Evolutionary conservation across 1,140 invertebrate species (phyloP), one percentile per base, ranked within the genome.

Genomic region (Chironomus tepperi): DNA sequence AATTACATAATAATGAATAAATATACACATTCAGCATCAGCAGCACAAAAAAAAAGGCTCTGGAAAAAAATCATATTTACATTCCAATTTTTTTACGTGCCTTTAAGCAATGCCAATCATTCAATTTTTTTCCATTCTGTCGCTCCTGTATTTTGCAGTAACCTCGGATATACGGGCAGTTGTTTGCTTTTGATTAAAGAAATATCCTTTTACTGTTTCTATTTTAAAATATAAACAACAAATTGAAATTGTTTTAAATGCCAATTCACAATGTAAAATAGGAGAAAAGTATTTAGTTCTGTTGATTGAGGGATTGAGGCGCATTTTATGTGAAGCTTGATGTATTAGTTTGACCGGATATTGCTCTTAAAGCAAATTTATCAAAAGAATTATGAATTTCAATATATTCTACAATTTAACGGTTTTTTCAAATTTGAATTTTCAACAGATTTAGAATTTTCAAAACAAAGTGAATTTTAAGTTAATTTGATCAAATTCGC

Each of bases 71-170:
- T 34, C 24, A 57, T 15, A n/a, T 57, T 15, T 57, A n/a, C 12
- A n/a, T 57, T 70, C 10, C 15, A 70, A 18, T 21, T 21, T 19
- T 19, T 70, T 19, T 19, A 19, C 16, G 10, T 19, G 65, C 65
- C 65, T 18, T 9, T 5, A 12, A 21, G 65, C 65, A 57, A 2
- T 70, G 65, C 18, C 65, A 70, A 21, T 70, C 65, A 70, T 70
- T 70, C 65, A 70, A n/a, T 70, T 70, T 21, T 16, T 70, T 70
- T 70, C n/a, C 18, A 70, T 70, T 18, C 18, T 70, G 24, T 34
- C 24, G 24, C 24, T 34, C 24, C 24, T 34, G 24, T 34, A 34
- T 34, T 34, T n/a, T 57, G 15, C 47, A 57, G n/a, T 15, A 12
- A 57, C 12, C 47, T 57, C 47, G 24, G 24, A 34, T 34, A 34